Evolutionary conservation across 2,888 invertebrate species (phyloP).

Genomic region (Phengaris alcon): DNA sequence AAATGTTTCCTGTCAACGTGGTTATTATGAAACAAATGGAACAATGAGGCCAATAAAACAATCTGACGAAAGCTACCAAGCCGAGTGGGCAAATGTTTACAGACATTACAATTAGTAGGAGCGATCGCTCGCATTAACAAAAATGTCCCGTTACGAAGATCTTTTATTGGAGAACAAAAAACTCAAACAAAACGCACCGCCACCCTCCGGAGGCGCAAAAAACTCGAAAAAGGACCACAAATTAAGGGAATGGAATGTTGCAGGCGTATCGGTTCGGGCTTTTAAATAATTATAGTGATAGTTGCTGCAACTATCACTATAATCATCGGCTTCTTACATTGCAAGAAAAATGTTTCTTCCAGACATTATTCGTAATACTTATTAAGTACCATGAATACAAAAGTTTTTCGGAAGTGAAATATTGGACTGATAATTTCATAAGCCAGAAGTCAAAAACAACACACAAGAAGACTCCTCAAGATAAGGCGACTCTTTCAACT

Average conservation of each 20-base stretch:
- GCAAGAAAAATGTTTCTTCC: no score
- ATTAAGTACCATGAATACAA: no score
- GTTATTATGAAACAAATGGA: neutral
- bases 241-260: constrained; percentile 75
- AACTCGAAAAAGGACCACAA: constrained; percentile 73
- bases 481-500: neutral
- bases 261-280: constrained; percentile 59
- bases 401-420: no score
- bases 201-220: constrained; percentile 62
- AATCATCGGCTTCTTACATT: neutral
- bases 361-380: no score
- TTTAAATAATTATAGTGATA: constrained; percentile 34
- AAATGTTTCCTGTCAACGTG: constrained; percentile 4
- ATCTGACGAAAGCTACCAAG: constrained; percentile 12
- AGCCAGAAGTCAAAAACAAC: no score
- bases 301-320: no score
- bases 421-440: no score
- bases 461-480: neutral
- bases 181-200: constrained; percentile 60
- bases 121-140: constrained; percentile 2
- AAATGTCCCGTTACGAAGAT: constrained; percentile 66
- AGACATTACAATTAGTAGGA: constrained; percentile 25
- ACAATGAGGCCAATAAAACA: constrained; percentile 4
- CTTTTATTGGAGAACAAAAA: constrained; percentile 70
- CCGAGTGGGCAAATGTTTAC: neutral